phyloP scores from a whole-genome alignment of 1,140 invertebrate genomes.

The Pachypsylla venusta region DNA sequence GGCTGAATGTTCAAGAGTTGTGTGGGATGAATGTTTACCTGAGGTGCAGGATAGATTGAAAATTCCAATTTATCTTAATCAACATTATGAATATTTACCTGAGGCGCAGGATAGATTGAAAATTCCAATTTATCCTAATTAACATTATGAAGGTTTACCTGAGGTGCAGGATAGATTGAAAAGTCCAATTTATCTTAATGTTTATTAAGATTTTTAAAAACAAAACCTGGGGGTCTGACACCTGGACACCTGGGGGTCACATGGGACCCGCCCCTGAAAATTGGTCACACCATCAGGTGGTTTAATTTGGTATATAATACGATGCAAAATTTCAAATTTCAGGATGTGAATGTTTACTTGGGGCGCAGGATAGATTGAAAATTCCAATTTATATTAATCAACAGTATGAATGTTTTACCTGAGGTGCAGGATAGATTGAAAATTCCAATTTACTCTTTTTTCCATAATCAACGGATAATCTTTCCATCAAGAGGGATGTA shows the following conservation, averaged over 20 bases:
- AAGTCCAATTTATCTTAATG: slow-evolving; percentile 83
- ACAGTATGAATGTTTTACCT: slow-evolving; percentile 63
- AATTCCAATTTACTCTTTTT: slow-evolving; percentile 84
- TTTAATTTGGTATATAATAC: too few species aligned
- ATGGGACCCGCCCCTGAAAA: too few species aligned
- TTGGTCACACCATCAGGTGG: too few species aligned
- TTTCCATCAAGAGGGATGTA: slow-evolving; percentile 73
- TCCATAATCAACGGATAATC: slow-evolving; percentile 74
- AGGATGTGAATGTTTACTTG: too few species aligned
- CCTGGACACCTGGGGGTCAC: too few species aligned
- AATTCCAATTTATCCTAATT: slow-evolving; percentile 83
- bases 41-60: slow-evolving; percentile 76
- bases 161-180: slow-evolving; percentile 76
- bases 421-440: slow-evolving; percentile 76
- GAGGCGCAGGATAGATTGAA: slow-evolving; percentile 76
- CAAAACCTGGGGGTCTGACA: too few species aligned
- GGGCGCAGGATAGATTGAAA: slow-evolving; percentile 77
- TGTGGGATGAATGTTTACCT: too few species aligned
- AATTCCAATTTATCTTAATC: slow-evolving; percentile 83
- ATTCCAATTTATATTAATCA: slow-evolving; percentile 78
- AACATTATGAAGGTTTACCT: slow-evolving; percentile 63
- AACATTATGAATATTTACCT: slow-evolving; percentile 62
- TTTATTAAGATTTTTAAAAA: too few species aligned
- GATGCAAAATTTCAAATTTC: too few species aligned
- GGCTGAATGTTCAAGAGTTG: too few species aligned